Evolutionary conservation across 64 coral and sea anemone genomes (phyloP).

Genomic region (Pocillopora verrucosa): DNA sequence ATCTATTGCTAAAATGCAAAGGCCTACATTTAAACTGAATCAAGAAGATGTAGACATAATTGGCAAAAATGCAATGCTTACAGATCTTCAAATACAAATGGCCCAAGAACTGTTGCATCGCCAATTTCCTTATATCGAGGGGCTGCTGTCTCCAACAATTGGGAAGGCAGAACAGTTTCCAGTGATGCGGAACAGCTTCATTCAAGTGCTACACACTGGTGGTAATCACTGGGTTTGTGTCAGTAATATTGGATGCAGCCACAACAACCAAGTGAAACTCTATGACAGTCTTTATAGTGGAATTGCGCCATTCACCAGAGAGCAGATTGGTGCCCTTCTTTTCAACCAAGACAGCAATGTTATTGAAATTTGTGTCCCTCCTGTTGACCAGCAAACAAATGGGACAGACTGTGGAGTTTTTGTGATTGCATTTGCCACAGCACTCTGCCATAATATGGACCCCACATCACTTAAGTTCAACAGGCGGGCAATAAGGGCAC

Average conservation of each 20-base stretch:
- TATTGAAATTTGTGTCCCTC: not conserved
- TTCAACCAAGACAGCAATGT: not conserved
- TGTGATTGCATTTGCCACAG: constrained; percentile 31
- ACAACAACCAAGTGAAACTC: constrained; percentile 12
- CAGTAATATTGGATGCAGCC: constrained; percentile 29
- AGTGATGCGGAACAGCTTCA: constrained; percentile 10
- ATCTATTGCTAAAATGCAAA: too few species aligned
- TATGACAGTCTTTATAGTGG: constrained; percentile 42
- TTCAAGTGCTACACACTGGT: constrained; percentile 61
- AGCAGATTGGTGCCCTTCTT: constrained; percentile 27
- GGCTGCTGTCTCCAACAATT: not conserved
- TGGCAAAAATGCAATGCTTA: not conserved
- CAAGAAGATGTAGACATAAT: not conserved
- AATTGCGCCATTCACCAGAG: constrained; percentile 16
- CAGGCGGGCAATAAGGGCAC: constrained; percentile 9
- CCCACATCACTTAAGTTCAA: constrained; percentile 6
- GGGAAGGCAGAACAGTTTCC: constrained; percentile 6
- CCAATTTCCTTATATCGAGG: not conserved
- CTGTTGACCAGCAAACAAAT: constrained; percentile 12
- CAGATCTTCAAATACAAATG: constrained; percentile 2
- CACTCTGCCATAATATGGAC: constrained; percentile 12
- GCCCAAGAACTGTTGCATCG: constrained; percentile 1
- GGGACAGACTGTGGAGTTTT: constrained; percentile 36
- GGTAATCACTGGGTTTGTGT: constrained; percentile 50
- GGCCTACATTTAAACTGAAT: too few species aligned